These are phyloP conservation scores for Megastigmus dorsalis DNA, from an alignment of 2,888 invertebrate species.

Conservation along the genomic window DNA sequence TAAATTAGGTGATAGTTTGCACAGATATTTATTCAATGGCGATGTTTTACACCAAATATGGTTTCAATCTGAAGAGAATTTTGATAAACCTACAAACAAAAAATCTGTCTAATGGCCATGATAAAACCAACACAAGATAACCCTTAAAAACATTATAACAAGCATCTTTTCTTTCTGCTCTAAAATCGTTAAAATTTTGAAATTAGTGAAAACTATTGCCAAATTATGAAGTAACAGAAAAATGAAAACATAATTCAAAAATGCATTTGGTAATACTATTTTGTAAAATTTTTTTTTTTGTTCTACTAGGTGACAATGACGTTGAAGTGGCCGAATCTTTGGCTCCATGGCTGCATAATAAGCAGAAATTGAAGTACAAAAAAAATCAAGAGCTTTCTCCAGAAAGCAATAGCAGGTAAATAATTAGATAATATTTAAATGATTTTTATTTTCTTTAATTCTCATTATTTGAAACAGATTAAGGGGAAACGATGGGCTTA, in stretches of 20 bases:
- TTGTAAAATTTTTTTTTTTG: slow-evolving; percentile 33
- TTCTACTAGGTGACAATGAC: slow-evolving; percentile 79
- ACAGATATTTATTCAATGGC: too few species aligned
- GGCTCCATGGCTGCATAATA: slow-evolving; percentile 66
- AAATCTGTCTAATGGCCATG: too few species aligned
- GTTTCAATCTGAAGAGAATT: too few species aligned
- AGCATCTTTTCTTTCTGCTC: too few species aligned
- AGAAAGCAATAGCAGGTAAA: slow-evolving; percentile 62
- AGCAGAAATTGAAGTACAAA: slow-evolving; percentile 63
- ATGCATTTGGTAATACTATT: not conserved
- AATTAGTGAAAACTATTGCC: too few species aligned
- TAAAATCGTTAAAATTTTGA: too few species aligned
- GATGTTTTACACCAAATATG: too few species aligned
- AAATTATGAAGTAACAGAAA: too few species aligned
- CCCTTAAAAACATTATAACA: too few species aligned
- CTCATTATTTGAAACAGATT: slow-evolving; percentile 4
- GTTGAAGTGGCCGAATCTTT: slow-evolving; percentile 79
- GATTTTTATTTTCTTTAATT: not conserved
- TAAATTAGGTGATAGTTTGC: too few species aligned
- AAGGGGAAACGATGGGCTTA: slow-evolving; percentile 68
- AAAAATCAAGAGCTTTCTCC: slow-evolving; percentile 58
- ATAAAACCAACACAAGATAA: too few species aligned
- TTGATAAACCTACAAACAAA: too few species aligned
- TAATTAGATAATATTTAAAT: not conserved
- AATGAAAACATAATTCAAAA: not conserved